Conservation (phyloP, 2,888 invertebrate species). For the Bellardia pandia region DNA sequence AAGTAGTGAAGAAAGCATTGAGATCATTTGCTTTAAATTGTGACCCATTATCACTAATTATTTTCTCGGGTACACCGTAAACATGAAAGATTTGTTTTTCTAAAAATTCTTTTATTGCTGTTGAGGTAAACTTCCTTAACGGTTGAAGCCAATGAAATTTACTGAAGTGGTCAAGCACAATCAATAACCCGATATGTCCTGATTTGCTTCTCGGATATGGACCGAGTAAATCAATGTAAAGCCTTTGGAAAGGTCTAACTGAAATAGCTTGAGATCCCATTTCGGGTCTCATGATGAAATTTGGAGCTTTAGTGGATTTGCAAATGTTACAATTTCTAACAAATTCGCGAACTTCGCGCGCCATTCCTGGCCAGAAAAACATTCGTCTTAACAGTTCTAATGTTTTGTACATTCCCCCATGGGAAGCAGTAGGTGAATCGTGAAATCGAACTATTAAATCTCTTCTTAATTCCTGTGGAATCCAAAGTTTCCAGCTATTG, state of each 20-base stretch:
- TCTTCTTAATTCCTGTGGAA: background rate
- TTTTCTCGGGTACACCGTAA: background rate
- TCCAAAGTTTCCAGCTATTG: background rate
- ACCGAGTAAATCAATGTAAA: background rate
- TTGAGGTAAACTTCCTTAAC: background rate
- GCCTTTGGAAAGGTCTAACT: background rate
- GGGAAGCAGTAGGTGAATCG: background rate
- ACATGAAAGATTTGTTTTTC: background rate
- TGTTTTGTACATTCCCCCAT: background rate
- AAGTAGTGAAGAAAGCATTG: background rate
- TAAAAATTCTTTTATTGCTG: background rate
- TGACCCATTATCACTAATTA: background rate
- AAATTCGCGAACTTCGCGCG: background rate
- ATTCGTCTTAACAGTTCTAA: background rate
- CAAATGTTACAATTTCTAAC: background rate
- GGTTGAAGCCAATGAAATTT: background rate
- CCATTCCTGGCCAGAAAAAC: background rate
- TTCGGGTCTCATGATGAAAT: conserved; percentile 1
- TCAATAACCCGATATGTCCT: background rate
- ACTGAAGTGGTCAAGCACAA: background rate
- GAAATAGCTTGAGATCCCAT: background rate
- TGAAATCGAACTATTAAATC: background rate
- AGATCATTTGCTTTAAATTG: conserved; percentile 4
- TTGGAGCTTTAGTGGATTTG: background rate
- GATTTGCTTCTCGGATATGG: background rate